Evolutionary conservation across 2,797 vertebrate species (phyloP).

Genomic region (Perodicticus potto): DNA sequence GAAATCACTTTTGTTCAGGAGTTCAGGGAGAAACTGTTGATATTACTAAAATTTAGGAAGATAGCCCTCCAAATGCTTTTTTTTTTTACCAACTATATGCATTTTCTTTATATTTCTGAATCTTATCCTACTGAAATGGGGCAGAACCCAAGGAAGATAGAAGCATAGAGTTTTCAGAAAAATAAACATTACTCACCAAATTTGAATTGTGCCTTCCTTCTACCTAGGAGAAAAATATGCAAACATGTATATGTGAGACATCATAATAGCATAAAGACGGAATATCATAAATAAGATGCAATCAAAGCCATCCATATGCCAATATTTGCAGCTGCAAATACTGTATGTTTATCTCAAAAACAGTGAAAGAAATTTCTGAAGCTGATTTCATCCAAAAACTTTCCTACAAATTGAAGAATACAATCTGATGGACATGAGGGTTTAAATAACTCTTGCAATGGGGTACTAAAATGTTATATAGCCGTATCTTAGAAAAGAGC

Average conservation of each 20-base stretch:
- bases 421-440: not conserved
- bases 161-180: not conserved
- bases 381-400: not conserved
- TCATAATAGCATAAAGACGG: not conserved
- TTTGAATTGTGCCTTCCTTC: constrained; percentile 24
- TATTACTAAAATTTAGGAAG: too few species aligned
- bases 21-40: too few species aligned
- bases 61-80: too few species aligned
- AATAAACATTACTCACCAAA: not conserved
- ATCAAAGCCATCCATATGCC: too few species aligned
- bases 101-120: too few species aligned
- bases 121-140: too few species aligned
- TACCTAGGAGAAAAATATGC: not conserved
- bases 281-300: not conserved
- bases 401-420: not conserved
- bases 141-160: too few species aligned
- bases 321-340: too few species aligned
- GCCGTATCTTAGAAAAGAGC: not conserved
- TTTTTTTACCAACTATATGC: too few species aligned
- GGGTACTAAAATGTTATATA: not conserved
- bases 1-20: too few species aligned
- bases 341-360: too few species aligned
- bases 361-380: not conserved
- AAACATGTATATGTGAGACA: not conserved
- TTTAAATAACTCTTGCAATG: not conserved